These are phyloP conservation scores for Periophthalmus modestus DNA, from an alignment of 2,113 vertebrate species.

Conservation along the genomic window DNA sequence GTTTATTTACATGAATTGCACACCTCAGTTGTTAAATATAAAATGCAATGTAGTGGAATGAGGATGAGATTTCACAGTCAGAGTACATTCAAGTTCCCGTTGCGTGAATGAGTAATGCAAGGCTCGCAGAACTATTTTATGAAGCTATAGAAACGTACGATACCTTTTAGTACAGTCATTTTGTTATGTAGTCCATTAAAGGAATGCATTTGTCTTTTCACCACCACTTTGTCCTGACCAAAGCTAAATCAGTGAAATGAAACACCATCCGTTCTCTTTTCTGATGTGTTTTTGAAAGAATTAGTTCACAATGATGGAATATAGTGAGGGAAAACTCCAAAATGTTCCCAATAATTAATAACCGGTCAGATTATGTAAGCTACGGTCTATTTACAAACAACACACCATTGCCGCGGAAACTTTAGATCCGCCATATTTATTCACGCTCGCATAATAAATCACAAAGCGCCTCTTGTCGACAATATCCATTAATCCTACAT, in stretches of 20 bases:
- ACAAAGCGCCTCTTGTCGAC: neutral
- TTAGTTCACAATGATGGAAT: conserved; percentile 44
- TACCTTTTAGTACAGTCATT: neutral
- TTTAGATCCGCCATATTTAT: conserved; percentile 24
- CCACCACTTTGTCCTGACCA: neutral
- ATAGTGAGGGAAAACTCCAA: conserved; percentile 21
- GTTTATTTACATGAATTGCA: no score
- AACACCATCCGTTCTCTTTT: neutral
- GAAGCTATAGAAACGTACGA: neutral
- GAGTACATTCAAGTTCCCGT: no score
- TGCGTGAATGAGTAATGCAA: neutral
- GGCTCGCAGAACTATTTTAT: neutral
- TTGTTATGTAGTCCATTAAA: neutral
- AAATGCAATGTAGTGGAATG: no score
- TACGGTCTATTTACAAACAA: conserved; percentile 30
- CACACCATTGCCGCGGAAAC: conserved; percentile 9
- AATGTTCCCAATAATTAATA: conserved; percentile 28
- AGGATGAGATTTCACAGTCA: no score
- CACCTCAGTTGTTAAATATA: no score
- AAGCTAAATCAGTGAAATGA: neutral
- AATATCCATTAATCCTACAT: neutral
- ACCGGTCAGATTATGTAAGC: conserved; percentile 21
- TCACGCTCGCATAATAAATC: conserved; percentile 34
- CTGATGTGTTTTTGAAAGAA: conserved; percentile 27
- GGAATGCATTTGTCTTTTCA: neutral